Conservation (phyloP, 2,113 vertebrate genomes). For the Pteronura brasiliensis region DNA sequence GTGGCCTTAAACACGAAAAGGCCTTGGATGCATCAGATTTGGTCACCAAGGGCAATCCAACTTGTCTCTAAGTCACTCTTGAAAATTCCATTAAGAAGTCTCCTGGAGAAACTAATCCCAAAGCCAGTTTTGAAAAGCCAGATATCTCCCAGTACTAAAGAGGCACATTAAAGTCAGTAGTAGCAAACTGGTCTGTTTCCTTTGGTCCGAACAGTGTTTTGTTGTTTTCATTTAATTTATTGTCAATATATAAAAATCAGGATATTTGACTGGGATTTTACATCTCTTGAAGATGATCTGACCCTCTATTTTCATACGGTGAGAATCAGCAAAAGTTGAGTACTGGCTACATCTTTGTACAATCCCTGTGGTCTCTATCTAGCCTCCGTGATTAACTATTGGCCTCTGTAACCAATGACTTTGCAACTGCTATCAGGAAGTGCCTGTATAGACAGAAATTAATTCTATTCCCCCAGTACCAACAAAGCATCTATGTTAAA, state of each 20-base stretch:
- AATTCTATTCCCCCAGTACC: not conserved
- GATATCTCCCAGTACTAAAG: not conserved
- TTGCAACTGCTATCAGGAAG: not conserved
- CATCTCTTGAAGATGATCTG: not conserved
- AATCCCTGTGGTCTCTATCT: not conserved
- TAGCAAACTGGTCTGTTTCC: not conserved
- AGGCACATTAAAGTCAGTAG: not conserved
- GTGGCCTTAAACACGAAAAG: not conserved
- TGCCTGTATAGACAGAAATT: not conserved
- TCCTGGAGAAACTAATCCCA: not conserved
- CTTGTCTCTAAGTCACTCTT: not conserved
- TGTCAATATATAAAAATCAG: not conserved
- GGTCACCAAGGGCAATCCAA: not conserved
- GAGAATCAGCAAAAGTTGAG: not conserved
- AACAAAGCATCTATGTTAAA: not conserved
- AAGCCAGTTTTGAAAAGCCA: slow-evolving; percentile 1
- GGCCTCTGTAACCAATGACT: not conserved
- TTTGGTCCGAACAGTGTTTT: not conserved
- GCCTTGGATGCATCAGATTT: not conserved
- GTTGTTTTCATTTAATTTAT: not conserved
- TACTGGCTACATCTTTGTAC: not conserved
- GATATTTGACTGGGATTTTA: not conserved
- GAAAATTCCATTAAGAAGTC: not conserved
- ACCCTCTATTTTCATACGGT: not conserved
- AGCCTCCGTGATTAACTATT: not conserved